Percentiles rank a stretch among this genome's conserved stretches.
Evolutionary conservation across 1,140 invertebrate genomes (phyloP).

Genomic region (Drosophila triauraria): DNA sequence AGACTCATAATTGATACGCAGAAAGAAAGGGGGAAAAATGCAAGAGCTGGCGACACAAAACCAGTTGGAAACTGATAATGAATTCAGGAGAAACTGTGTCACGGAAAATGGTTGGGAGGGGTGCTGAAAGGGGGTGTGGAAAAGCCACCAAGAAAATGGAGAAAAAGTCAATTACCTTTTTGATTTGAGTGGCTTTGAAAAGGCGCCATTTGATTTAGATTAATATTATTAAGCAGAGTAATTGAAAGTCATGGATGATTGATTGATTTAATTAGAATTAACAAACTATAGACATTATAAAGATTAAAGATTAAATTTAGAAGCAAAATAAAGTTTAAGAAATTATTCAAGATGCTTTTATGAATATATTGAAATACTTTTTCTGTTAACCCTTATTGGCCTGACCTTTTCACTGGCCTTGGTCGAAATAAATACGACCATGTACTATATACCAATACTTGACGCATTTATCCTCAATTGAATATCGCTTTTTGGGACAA

Average conservation of each 20-base stretch:
- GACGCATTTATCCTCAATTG: constrained; percentile 46
- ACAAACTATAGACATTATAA: background rate
- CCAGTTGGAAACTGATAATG: constrained; percentile 48
- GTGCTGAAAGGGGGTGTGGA: background rate
- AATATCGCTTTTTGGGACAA: constrained; percentile 54
- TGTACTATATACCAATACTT: background rate
- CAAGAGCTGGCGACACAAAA: constrained; percentile 12
- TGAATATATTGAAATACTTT: no score
- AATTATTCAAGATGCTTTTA: no score
- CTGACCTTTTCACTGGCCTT: background rate
- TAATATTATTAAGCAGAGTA: background rate
- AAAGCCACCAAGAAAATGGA: background rate
- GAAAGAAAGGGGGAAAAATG: constrained; percentile 34
- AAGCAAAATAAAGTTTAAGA: no score
- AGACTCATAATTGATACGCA: constrained; percentile 52
- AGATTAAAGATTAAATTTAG: no score
- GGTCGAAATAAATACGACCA: background rate
- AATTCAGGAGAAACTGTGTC: constrained; percentile 43
- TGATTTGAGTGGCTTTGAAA: background rate
- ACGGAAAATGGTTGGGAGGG: constrained; percentile 14
- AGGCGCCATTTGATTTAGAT: constrained; percentile 2
- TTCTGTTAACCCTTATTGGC: no score
- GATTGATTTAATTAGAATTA: background rate
- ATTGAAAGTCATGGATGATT: background rate
- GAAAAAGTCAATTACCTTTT: constrained; percentile 7